Evolutionary conservation across 2,113 vertebrate genomes (phyloP).

Genomic region (Ornithorhynchus anatinus): DNA sequence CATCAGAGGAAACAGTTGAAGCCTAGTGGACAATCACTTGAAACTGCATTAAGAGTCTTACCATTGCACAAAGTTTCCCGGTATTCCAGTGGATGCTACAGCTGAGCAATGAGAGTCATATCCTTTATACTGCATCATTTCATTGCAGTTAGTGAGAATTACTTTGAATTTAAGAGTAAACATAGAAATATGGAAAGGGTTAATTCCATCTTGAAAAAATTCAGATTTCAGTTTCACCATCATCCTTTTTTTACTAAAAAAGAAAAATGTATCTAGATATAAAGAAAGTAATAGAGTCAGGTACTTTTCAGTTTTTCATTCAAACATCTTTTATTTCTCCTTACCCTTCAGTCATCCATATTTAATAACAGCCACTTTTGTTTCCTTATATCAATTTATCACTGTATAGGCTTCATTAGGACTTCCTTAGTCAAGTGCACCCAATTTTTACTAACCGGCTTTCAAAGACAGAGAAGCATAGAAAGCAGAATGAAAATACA

Average conservation of each 20-base stretch:
- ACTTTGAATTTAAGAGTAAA: neutral
- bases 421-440: conserved; percentile 33
- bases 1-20: too few species aligned
- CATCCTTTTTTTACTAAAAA: neutral
- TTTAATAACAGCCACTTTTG: neutral
- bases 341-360: too few species aligned
- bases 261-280: neutral
- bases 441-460: conserved; percentile 53
- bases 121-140: neutral
- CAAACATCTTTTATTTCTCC: neutral
- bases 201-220: neutral
- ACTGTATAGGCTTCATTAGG: conserved; percentile 48
- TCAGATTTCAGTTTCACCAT: neutral
- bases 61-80: too few species aligned
- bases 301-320: neutral
- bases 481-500: conserved; percentile 62
- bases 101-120: neutral
- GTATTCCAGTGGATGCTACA: neutral
- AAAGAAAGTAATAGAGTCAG: neutral
- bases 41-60: too few species aligned
- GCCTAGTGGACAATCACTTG: too few species aligned
- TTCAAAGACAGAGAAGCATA: conserved; percentile 60
- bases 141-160: neutral
- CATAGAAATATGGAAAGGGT: neutral
- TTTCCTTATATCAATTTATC: conserved; percentile 19